These are phyloP conservation scores for Ethmia dodecea DNA, from an alignment of 2,888 invertebrate genomes.

Conservation along the genomic window DNA sequence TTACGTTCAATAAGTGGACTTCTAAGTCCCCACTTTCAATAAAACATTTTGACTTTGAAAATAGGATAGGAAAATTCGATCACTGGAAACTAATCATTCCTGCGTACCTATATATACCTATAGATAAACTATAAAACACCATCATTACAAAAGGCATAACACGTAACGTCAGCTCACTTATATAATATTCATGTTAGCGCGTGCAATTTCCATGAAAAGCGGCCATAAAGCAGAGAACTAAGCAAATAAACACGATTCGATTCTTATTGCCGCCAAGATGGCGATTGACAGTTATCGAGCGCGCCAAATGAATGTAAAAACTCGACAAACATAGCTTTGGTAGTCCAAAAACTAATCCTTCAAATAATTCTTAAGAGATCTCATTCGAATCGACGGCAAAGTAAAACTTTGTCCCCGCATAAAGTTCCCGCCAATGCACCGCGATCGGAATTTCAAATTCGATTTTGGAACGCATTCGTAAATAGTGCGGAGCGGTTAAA, in stretches of 20 bases:
- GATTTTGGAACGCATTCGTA: conserved; percentile 49
- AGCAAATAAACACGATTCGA: conserved; percentile 56
- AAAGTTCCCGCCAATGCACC: conserved; percentile 51
- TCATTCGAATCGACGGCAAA: too few relatives aligned
- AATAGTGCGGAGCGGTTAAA: conserved; percentile 57
- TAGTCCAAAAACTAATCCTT: conserved; percentile 4
- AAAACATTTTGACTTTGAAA: too few relatives aligned
- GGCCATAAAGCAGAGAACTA: conserved; percentile 37
- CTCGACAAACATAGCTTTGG: conserved; percentile 24
- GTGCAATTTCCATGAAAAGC: conserved; percentile 54
- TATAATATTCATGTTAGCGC: conserved; percentile 31
- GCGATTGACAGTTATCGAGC: conserved; percentile 50
- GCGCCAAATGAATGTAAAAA: conserved; percentile 45
- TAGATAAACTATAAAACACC: too few relatives aligned
- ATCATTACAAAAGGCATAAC: neutral
- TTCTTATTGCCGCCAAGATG: conserved; percentile 38
- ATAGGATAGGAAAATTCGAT: too few relatives aligned
- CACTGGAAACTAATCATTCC: too few relatives aligned
- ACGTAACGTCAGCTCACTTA: conserved; percentile 16
- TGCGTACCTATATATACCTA: too few relatives aligned
- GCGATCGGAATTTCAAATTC: conserved; percentile 64
- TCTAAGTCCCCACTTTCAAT: too few relatives aligned
- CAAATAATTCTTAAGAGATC: neutral
- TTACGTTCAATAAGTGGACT: too few relatives aligned
- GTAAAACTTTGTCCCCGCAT: conserved; percentile 45